These are phyloP conservation scores for Phymastichus coffea DNA, from an alignment of 1,140 invertebrate species.

Conservation along the genomic window DNA sequence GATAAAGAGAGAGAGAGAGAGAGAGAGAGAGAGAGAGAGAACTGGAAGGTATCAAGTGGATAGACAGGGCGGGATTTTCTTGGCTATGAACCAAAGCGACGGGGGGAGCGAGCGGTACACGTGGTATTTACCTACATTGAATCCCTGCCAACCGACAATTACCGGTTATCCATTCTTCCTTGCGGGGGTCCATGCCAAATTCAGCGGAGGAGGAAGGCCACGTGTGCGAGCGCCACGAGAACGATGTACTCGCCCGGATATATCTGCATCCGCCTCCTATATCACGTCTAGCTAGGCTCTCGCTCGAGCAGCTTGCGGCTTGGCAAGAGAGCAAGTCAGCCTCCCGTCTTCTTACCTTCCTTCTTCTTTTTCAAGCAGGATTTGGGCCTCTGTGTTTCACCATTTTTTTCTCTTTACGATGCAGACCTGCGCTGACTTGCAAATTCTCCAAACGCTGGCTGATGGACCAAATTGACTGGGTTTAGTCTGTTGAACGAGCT, in stretches of 20 bases:
- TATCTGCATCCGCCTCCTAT: conserved; percentile 9
- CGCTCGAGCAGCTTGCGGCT: no score
- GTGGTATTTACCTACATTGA: conserved; percentile 58
- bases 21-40: conserved; percentile 7
- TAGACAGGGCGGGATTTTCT: conserved; percentile 38
- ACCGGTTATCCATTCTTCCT: conserved; percentile 52
- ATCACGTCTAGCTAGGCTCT: no score
- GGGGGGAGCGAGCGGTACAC: conserved; percentile 29
- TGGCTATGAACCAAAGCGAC: conserved; percentile 48
- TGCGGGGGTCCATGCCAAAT: conserved; percentile 45
- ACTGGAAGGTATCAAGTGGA: neutral
- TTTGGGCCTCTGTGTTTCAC: no score
- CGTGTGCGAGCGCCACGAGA: neutral
- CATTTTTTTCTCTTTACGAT: no score
- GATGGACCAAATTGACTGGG: no score
- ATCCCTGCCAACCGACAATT: conserved; percentile 58
- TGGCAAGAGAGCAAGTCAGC: no score
- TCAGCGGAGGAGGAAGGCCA: conserved; percentile 29
- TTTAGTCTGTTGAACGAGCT: no score
- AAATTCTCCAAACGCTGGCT: no score
- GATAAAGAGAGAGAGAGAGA: neutral
- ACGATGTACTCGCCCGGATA: neutral
- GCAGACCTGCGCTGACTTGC: no score
- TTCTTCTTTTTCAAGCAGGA: no score
- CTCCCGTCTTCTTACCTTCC: no score